Evolutionary conservation across 2,113 vertebrate species (phyloP), one percentile per base, ranked within the genome.

Genomic region (Oophaga pumilio): DNA sequence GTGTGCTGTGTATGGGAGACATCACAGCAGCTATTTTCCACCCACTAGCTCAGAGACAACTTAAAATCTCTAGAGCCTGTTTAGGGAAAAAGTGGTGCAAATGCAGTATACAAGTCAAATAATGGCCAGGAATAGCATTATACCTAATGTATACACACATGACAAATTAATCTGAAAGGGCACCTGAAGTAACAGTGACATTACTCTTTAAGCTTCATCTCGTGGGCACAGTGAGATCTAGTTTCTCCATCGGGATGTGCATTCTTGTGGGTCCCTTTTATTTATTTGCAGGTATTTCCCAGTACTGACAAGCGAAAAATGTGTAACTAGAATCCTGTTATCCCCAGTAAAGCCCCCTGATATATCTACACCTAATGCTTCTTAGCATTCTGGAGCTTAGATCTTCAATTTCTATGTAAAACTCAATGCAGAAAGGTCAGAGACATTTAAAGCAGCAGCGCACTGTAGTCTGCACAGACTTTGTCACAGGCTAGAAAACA

Each of bases 331-430:
- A 88, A 89, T 91, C 87, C 73, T 80, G 64, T 81, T 90, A 87
- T 91, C 89, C 91, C 57, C 1, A 57, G 92, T 91, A 92, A 90
- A 90, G 24, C 71, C 85, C 90, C 53, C 76, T 89, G 89, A 7
- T 76, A 85, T 90, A 90, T 88, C 89, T 43, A 89, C 91, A 90
- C 20, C 53, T 88, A 89, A 87, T 64, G 86, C 85, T 90, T 90
- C 90, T 87, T 76, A 92, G 92, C 88, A 0, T 89, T 91, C 91
- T 91, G 88, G 90, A 91, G 89, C 82, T 87, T 90, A 90, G 91
- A 89, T 89, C 92, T 93, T 92, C 90, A 90, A 93, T 93, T 94
- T 93, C 92, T 92, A 93, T 92, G 91, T 93, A 91, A 92, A 93
- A 93, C 90, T 92, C 79, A 81, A 89, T 92, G 91, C 92, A 6